Evolutionary conservation across 2,888 invertebrate species (phyloP).

Genomic region (Nemotelus nigrinus): DNA sequence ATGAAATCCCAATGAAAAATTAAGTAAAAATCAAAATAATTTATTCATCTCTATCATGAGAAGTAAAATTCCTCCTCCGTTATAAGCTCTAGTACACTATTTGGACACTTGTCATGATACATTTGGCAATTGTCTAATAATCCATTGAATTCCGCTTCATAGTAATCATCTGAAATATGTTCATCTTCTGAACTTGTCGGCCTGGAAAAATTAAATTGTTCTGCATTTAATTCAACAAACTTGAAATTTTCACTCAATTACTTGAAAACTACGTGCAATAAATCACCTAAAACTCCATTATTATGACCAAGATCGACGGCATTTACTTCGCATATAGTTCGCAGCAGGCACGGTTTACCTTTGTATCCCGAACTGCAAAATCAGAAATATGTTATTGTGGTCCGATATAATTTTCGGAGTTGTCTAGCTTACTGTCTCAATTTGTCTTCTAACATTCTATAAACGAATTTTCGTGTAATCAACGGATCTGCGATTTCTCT

Average conservation of each 20-base stretch:
- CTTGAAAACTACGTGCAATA: slow-evolving; percentile 76
- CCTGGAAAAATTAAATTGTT: slow-evolving; percentile 60
- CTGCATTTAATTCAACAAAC: slow-evolving; percentile 14
- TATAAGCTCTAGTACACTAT: slow-evolving; percentile 69
- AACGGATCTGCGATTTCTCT: slow-evolving; percentile 55
- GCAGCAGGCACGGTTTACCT: slow-evolving; percentile 71
- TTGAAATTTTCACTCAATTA: slow-evolving; percentile 63
- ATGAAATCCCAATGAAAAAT: not conserved
- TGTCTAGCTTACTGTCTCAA: slow-evolving; percentile 67
- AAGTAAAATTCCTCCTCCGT: slow-evolving; percentile 29
- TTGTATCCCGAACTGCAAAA: slow-evolving; percentile 68
- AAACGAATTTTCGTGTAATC: slow-evolving; percentile 67
- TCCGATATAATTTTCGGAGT: no score
- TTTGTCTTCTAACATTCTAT: slow-evolving; percentile 68
- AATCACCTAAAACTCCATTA: slow-evolving; percentile 74
- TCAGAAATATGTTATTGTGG: not conserved
- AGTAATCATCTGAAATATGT: slow-evolving; percentile 67
- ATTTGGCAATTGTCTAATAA: slow-evolving; percentile 66
- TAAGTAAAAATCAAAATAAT: not conserved
- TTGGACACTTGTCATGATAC: slow-evolving; percentile 67
- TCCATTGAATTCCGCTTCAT: slow-evolving; percentile 70
- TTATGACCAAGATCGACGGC: slow-evolving; percentile 60
- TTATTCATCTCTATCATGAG: no score
- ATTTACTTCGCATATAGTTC: slow-evolving; percentile 75
- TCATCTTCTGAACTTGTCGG: slow-evolving; percentile 71